Evolutionary conservation across 2,888 invertebrate species (phyloP).

Genomic region (Syritta pipiens): DNA sequence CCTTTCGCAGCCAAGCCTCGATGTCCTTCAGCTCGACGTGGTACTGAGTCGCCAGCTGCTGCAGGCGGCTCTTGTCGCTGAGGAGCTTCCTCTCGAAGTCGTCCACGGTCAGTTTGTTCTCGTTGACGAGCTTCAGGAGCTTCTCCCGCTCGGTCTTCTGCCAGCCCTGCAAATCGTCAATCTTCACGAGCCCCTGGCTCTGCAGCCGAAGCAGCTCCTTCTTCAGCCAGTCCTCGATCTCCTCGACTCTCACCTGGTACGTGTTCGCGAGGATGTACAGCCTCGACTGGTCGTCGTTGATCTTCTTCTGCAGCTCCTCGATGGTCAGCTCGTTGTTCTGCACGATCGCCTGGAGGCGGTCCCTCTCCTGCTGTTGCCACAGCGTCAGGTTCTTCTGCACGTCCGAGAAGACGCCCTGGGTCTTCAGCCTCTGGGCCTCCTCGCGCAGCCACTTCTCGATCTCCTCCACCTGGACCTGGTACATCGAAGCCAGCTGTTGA

Average conservation of each 20-base stretch:
- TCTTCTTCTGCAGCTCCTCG: slow-evolving; percentile 75
- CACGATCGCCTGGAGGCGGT: slow-evolving; percentile 74
- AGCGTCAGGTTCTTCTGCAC: slow-evolving; percentile 74
- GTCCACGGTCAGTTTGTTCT: slow-evolving; percentile 76
- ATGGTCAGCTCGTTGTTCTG: slow-evolving; percentile 75
- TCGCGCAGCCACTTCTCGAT: slow-evolving; percentile 76
- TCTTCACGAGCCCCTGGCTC: slow-evolving; percentile 75
- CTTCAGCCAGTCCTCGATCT: slow-evolving; percentile 77
- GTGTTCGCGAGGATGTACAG: slow-evolving; percentile 75
- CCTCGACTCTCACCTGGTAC: slow-evolving; percentile 75
- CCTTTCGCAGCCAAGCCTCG: slow-evolving; percentile 76
- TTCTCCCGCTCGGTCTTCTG: slow-evolving; percentile 75
- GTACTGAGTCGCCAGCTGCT: slow-evolving; percentile 74
- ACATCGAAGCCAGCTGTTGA: slow-evolving; percentile 74
- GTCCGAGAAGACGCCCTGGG: slow-evolving; percentile 75
- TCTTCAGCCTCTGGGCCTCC: slow-evolving; percentile 75
- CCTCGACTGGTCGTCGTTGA: slow-evolving; percentile 75
- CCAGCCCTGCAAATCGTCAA: slow-evolving; percentile 76
- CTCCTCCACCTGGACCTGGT: slow-evolving; percentile 76
- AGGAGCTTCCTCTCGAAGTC: slow-evolving; percentile 75
- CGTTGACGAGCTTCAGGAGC: slow-evolving; percentile 73
- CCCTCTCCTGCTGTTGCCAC: slow-evolving; percentile 77
- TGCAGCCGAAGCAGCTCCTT: slow-evolving; percentile 75
- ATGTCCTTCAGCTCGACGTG: slow-evolving; percentile 76
- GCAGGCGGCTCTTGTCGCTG: slow-evolving; percentile 74